Evolutionary conservation across 1,140 invertebrate genomes (phyloP), one percentile per base, ranked within the genome.

Genomic region (Ladona fulva): DNA sequence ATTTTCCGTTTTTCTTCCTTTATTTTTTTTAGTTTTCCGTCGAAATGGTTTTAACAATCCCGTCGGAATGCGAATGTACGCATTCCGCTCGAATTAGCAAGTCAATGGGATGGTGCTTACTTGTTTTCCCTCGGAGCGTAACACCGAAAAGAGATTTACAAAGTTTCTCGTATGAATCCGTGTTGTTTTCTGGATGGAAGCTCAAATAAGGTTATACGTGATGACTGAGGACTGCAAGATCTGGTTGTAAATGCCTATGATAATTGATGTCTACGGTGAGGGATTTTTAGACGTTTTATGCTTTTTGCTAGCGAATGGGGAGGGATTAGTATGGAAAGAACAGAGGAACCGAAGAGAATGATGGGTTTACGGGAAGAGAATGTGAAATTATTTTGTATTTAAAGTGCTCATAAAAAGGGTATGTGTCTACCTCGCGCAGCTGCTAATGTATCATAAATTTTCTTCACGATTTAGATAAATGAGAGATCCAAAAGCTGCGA

Each of bases 1-100:
- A 37, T 37, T 37, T 37, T 37, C 29, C 29, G 29, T 37, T 37
- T 37, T 37, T 37, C 29, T 37, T 8, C 29, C 8, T 37, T 37
- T 5, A 37, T 37, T 37, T 66, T 66, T 16, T 66, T 66, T 66
- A 16, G 52, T 66, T 66, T 66, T 66, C 52, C 52, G 12, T 66
- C 52, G 52, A 66, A 66, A 66, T 66, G 52, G 52, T 66, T 66
- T 66, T 66, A 16, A 66, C 16, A 16, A 66, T 19, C n/a, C 52
- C 52, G 52, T 19, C 52, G 52, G 52, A 66, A 66, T 66, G 52
- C 52, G 52, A 19, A 66, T 66, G 52, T 66, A 66, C 52, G 52
- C n/a, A 66, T 66, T 66, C 52, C 52, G n/a, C 16, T 66, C 52
- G 52, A 66, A 66, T 66, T 66, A 66, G 52, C 52, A 66, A 66